A percentile compares a stretch with the other conserved stretches of the same genome.
Evolutionary conservation across 2,888 invertebrate species (phyloP).

Genomic region (Himalopsyche japonica): DNA sequence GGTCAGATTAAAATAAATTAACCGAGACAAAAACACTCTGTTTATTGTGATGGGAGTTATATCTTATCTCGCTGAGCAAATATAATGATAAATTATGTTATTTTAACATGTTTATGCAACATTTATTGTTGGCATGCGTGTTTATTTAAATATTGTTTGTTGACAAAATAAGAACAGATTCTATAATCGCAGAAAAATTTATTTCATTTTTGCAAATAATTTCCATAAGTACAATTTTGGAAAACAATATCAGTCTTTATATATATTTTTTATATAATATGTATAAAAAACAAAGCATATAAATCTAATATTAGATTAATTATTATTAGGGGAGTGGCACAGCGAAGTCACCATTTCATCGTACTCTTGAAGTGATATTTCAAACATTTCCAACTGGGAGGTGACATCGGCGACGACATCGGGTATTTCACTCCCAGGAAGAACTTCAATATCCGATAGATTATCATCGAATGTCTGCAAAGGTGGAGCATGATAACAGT

Average conservation of each 20-base stretch:
- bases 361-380: slow-evolving; percentile 51
- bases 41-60: neutral
- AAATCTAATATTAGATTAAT: slow-evolving; percentile 10
- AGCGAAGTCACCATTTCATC: slow-evolving; percentile 52
- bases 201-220: slow-evolving; percentile 1
- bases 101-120: neutral
- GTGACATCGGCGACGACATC: slow-evolving; percentile 48
- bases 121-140: neutral
- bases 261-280: slow-evolving; percentile 1
- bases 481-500: slow-evolving; percentile 51
- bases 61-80: neutral
- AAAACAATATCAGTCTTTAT: slow-evolving; percentile 1
- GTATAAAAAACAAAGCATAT: neutral
- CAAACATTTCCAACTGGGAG: slow-evolving; percentile 51
- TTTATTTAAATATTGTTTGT: neutral
- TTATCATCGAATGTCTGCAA: slow-evolving; percentile 41
- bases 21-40: neutral
- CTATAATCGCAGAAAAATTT: neutral
- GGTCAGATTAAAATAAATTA: neutral
- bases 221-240: slow-evolving; percentile 1
- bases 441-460: neutral
- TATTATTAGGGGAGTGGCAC: slow-evolving; percentile 40
- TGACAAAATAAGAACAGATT: neutral
- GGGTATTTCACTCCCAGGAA: neutral
- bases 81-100: neutral